Evolutionary conservation across 2,113 vertebrate genomes (phyloP), one percentile per base, ranked within the genome.

Genomic region (Tyto alba): DNA sequence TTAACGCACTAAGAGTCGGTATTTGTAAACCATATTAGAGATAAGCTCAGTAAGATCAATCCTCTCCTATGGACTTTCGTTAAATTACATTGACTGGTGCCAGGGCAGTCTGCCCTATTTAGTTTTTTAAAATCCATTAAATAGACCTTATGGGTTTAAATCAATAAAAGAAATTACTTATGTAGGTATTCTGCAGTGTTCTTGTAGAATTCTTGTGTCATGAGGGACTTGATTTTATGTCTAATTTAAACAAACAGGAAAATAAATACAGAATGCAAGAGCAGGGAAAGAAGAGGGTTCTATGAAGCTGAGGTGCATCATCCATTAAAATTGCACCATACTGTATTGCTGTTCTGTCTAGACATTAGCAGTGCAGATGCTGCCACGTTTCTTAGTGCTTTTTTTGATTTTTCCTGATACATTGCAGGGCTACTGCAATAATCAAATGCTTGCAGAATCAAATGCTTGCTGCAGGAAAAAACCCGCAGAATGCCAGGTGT

Each of bases 1-100:
- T 73, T 68, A 90, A 81, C 13, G 4, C 40, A 43, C 68, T 56
- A 30, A 66, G 45, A 88, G 43, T 90, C 32, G 66, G 64, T 84
- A 69, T 80, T 95, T 94, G 85, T 85, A 93, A 96, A 90, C 62
- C 71, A 27, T 32, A 40, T 59, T 79, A 83, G 86, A 96, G 90
- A 68, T 38, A 91, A 94, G 41, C 81, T 95, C 55, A 38, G 82
- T 76, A 95, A 91, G 80, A 96, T 95, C 89, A 91, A 53, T 91
- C 53, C 43, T 90, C 45, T 53, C 57, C 50, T 64, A 88, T 60
- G 90, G 93, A 85, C 88, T 87, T 96, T 90, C 63, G 82, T 84
- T 95, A 97, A 82, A 93, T 85, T 82, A 73, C 55, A 36, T 67
- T 82, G 80, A 67, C 80, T 78, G 36, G 36, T 85, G 60, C 92